These are phyloP conservation scores for Eurypyga helias DNA, from an alignment of 2,113 vertebrate genomes.

Conservation along the genomic window DNA sequence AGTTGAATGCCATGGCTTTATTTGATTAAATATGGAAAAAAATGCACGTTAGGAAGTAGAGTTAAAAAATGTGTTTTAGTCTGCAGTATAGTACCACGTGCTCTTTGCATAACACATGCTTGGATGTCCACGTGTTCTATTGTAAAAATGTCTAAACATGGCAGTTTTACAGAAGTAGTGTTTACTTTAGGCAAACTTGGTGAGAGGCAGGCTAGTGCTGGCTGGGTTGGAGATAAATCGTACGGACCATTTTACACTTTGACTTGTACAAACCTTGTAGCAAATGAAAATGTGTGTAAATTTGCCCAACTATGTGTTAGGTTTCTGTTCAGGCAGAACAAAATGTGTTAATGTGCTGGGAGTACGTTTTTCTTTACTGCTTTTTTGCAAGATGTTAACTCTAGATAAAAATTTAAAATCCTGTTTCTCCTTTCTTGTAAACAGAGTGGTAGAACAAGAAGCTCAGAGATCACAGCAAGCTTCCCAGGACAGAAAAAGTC, in stretches of 20 bases:
- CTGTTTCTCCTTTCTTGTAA: neutral
- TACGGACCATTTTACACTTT: neutral
- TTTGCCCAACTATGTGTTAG: neutral
- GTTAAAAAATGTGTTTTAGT: neutral
- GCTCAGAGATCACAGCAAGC: constrained; percentile 81
- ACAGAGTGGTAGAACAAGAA: constrained; percentile 92
- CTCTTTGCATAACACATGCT: neutral
- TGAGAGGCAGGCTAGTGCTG: neutral
- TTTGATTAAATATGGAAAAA: neutral
- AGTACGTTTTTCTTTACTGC: neutral
- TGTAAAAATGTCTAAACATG: neutral
- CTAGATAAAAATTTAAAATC: neutral
- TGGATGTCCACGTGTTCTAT: neutral
- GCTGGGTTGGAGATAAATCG: neutral
- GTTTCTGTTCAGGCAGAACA: neutral
- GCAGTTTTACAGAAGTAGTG: neutral
- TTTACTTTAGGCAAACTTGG: neutral
- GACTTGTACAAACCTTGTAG: neutral
- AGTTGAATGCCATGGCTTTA: neutral
- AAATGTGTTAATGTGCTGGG: neutral
- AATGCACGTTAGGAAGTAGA: neutral
- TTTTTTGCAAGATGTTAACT: neutral
- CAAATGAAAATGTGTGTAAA: neutral
- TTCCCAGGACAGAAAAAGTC: constrained; percentile 80
- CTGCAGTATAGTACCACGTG: neutral